Percentiles rank a stretch among this genome's conserved stretches.
phyloP scores from a whole-genome alignment of 2,888 invertebrate genomes.

The Noctua janthe region DNA sequence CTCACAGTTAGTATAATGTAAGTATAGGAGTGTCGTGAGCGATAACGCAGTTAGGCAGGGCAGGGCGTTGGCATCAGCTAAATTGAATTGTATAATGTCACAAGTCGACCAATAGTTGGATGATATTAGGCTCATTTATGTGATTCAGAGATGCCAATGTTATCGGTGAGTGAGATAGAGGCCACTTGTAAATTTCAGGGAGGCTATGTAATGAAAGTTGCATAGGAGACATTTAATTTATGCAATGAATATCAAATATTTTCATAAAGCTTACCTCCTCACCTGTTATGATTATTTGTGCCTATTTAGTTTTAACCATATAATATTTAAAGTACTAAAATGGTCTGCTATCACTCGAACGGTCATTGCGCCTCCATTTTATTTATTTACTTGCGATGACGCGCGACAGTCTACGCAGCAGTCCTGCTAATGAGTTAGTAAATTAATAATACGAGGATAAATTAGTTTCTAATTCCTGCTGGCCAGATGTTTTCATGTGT shows the following conservation, averaged over 20 bases:
- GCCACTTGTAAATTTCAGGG: conserved; percentile 80
- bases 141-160: conserved; percentile 77
- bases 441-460: conserved; percentile 59
- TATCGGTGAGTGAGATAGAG: conserved; percentile 71
- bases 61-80: conserved; percentile 75
- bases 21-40: conserved; percentile 80
- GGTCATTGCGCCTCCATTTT: conserved; percentile 82
- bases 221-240: conserved; percentile 84
- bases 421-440: conserved; percentile 77
- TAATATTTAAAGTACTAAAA: conserved; percentile 78
- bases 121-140: conserved; percentile 81
- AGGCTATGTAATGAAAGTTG: conserved; percentile 79
- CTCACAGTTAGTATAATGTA: conserved; percentile 81
- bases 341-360: conserved; percentile 78
- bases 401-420: conserved; percentile 75
- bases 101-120: conserved; percentile 76
- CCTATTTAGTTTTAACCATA: conserved; percentile 82
- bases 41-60: conserved; percentile 69
- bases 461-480: conserved; percentile 72
- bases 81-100: conserved; percentile 79
- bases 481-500: conserved; percentile 74
- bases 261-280: conserved; percentile 83
- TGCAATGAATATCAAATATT: conserved; percentile 82
- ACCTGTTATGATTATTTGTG: conserved; percentile 83
- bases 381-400: conserved; percentile 78